Conservation (phyloP, 92 coral and sea anemone genomes). For the Zoanthus sansibaricus region DNA sequence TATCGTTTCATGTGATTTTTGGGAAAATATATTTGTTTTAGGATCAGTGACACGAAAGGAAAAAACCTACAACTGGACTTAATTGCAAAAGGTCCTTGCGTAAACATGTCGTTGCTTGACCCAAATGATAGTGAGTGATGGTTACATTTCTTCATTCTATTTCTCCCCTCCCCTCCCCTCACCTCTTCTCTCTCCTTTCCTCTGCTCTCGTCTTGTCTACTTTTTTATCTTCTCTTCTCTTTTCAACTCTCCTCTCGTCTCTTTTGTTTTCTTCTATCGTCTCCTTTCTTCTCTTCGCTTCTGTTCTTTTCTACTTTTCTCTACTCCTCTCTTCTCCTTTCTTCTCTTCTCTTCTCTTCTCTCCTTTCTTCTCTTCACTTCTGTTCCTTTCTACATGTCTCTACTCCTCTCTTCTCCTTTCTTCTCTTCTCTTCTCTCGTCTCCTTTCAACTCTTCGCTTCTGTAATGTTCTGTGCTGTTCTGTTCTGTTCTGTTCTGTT, state of each 20-base stretch:
- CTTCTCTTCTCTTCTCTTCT: background rate
- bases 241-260: background rate
- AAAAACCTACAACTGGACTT: slow-evolving; percentile 8
- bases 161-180: background rate
- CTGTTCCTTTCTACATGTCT: background rate
- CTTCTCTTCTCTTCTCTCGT: background rate
- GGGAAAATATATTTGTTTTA: background rate
- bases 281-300: background rate
- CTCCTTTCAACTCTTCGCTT: background rate
- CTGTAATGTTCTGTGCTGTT: background rate
- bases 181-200: background rate
- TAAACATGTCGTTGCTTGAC: slow-evolving; percentile 20
- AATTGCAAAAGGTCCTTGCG: slow-evolving; percentile 18
- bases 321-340: background rate
- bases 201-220: background rate
- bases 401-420: background rate
- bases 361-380: background rate
- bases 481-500: background rate
- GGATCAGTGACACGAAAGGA: slow-evolving; percentile 4
- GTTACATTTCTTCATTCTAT: background rate
- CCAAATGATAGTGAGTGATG: background rate
- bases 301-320: background rate
- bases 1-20: background rate
- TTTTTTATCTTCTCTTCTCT: background rate
- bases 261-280: no score